Conservation (phyloP, 1,140 invertebrate genomes). For the Formica selysi region DNA sequence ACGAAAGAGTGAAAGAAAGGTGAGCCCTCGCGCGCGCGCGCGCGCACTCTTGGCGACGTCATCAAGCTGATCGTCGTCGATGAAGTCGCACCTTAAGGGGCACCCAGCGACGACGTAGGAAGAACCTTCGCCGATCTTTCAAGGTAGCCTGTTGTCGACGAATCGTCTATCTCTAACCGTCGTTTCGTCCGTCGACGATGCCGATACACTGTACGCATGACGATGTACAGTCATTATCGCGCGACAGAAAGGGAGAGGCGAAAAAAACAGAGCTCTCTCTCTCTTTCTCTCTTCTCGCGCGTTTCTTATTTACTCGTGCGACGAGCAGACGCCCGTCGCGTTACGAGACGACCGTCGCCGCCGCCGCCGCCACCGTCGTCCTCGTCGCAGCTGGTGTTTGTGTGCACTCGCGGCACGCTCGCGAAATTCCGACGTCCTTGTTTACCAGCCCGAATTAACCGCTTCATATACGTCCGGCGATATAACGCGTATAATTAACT, state of each 20-base stretch:
- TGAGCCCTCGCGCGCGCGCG: conserved; percentile 4
- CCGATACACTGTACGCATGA: conserved; percentile 11
- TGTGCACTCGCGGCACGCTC: conserved; percentile 46
- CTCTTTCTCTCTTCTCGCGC: neutral
- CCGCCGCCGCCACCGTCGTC: neutral
- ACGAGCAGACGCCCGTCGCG: conserved; percentile 28
- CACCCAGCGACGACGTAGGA: conserved; percentile 23
- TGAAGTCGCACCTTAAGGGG: conserved; percentile 39
- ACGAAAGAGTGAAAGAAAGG: conserved; percentile 50
- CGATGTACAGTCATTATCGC: conserved; percentile 20
- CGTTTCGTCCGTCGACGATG: conserved; percentile 15
- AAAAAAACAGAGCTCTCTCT: neutral
- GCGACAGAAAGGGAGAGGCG: neutral
- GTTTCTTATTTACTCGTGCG: conserved; percentile 67
- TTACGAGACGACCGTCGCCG: conserved; percentile 55
- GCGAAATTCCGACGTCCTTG: conserved; percentile 59
- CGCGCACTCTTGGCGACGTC: conserved; percentile 34
- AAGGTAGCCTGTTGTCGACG: conserved; percentile 52
- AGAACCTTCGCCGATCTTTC: conserved; percentile 37
- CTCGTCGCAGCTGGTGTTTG: conserved; percentile 39
- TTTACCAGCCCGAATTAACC: conserved; percentile 62
- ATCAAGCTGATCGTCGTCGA: conserved; percentile 3
- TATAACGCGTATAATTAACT: conserved; percentile 62
- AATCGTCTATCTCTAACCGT: conserved; percentile 40
- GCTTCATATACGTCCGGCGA: conserved; percentile 55